Base-by-base conservation (phyloP, 2,888 invertebrate species). In the Idaea dimidiata region DNA sequence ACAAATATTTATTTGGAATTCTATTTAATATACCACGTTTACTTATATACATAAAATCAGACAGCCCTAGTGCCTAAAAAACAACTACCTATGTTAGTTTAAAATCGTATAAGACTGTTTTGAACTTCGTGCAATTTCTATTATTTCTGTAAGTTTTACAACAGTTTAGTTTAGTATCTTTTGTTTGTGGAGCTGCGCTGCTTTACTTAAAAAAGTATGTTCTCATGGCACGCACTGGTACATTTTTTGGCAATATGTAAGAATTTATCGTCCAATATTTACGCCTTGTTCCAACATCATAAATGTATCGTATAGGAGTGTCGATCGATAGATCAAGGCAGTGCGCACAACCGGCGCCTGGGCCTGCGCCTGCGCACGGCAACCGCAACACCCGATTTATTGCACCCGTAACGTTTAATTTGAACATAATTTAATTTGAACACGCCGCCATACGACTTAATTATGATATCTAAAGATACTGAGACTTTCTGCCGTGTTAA, bases 371-470 rank as follows among this genome's bases (percentile, higher is more conserved):
- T 77, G 81, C 78, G 78, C 80, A 74, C 68, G 75, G 72, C 74
- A 66, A 59, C 71, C 66, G 65, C 70, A 43, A 43, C 64, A 58
- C 71, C 73, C 79, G 82, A 86, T 86, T 87, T 87, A 87, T 81
- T 75, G 72, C 80, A 74, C 78, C 80, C 79, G 78, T 87, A 83
- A 87, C 82, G 79, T 87, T 88, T 88, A 85, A 88, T 87, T 86
- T 78, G 74, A 80, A 87, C 87, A 88, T 89, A 88, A 89, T 86
- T 88, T 88, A 86, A 87, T 86, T 86, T 84, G 82, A 88, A 88
- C 88, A 88, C 81, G 86, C 79, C 82, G 78, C 83, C 73, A 71
- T 69, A 73, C 72, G 82, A 78, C 84, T 87, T 88, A 87, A 88
- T 88, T 87, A 88, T 87, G 86, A 88, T 88, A 87, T 83, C 86